Percentiles rank a stretch among this genome's conserved stretches.
phyloP scores from a whole-genome alignment of 2,113 vertebrate species.

The Calyptommatus sinebrachiatus region DNA sequence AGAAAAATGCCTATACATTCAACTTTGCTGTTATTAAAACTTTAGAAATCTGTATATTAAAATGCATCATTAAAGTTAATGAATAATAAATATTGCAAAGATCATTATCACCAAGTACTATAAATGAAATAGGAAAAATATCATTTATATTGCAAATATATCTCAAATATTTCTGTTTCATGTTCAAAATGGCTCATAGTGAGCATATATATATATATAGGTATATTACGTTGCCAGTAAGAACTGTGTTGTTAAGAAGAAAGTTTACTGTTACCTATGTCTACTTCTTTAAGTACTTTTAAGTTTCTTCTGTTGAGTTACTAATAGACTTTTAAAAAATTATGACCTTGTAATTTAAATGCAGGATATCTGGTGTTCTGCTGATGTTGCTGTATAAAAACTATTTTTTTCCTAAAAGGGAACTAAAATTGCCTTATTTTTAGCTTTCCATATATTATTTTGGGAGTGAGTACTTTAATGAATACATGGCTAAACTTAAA shows the following conservation, averaged over 20 bases:
- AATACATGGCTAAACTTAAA: slow-evolving; percentile 49
- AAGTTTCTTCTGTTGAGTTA: slow-evolving; percentile 69
- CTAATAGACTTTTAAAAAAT: slow-evolving; percentile 68
- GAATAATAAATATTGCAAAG: slow-evolving; percentile 56
- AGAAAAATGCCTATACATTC: slow-evolving; percentile 33
- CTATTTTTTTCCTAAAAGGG: slow-evolving; percentile 19
- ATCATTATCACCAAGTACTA: slow-evolving; percentile 47
- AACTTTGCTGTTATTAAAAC: slow-evolving; percentile 42
- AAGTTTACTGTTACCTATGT: slow-evolving; percentile 56
- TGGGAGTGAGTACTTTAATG: slow-evolving; percentile 36
- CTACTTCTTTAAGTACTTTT: slow-evolving; percentile 65
- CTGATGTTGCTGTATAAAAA: slow-evolving; percentile 46
- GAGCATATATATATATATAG: slow-evolving; percentile 10
- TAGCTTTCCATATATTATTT: slow-evolving; percentile 49
- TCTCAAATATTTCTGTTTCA: slow-evolving; percentile 66
- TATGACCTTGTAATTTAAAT: slow-evolving; percentile 53
- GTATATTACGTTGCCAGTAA: slow-evolving; percentile 55
- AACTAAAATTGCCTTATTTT: slow-evolving; percentile 11
- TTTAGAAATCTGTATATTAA: slow-evolving; percentile 44
- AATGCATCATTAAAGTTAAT: slow-evolving; percentile 48
- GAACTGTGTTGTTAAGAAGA: slow-evolving; percentile 64
- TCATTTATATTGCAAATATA: slow-evolving; percentile 52
- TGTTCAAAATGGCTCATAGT: slow-evolving; percentile 57
- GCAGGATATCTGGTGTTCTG: slow-evolving; percentile 55
- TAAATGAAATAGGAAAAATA: slow-evolving; percentile 61